Percentiles rank a stretch among this genome's conserved stretches.
phyloP scores from a whole-genome alignment of 2,888 invertebrate genomes.

The Leuctra nigra region DNA sequence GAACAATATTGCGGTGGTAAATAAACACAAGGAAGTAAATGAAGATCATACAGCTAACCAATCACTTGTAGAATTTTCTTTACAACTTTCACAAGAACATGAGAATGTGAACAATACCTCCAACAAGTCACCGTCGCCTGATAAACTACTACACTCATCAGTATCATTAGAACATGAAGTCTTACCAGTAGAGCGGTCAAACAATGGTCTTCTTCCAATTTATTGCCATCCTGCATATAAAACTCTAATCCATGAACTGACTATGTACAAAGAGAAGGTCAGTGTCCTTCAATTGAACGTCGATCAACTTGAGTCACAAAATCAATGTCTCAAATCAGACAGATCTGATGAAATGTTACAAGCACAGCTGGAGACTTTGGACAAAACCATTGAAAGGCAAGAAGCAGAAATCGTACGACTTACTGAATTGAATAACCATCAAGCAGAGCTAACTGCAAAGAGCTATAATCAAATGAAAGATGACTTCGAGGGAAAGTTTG shows the following conservation, averaged over 20 bases:
- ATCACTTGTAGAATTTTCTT: too few species aligned
- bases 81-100: too few species aligned
- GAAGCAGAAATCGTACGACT: conserved; percentile 31
- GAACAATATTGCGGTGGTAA: too few species aligned
- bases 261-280: conserved; percentile 34
- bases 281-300: conserved; percentile 30
- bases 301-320: conserved; percentile 34
- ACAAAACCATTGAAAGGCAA: conserved; percentile 36
- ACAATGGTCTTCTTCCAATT: neutral
- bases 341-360: conserved; percentile 33
- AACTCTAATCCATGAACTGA: conserved; percentile 35
- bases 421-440: conserved; percentile 16
- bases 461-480: conserved; percentile 32
- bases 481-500: conserved; percentile 47
- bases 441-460: conserved; percentile 20
- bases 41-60: too few species aligned
- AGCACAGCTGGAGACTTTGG: conserved; percentile 35
- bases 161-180: neutral
- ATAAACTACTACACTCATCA: too few species aligned
- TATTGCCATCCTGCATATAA: conserved; percentile 34
- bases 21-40: too few species aligned
- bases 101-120: too few species aligned
- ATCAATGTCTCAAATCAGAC: conserved; percentile 33
- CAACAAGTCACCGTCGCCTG: too few species aligned
- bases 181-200: neutral